Evolutionary conservation across 1,140 invertebrate species (phyloP).

Genomic region (Idris sp.): DNA sequence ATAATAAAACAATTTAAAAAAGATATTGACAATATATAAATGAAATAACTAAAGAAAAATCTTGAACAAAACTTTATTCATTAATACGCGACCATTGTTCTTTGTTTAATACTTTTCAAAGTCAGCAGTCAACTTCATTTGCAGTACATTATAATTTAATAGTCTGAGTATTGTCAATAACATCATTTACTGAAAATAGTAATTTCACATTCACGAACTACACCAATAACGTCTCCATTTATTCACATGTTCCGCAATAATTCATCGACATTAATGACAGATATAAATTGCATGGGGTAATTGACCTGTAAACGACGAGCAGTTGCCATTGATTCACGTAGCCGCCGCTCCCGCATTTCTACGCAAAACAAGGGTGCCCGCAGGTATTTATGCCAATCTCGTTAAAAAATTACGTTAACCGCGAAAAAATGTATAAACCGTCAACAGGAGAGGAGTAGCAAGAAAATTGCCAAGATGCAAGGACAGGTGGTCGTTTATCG

Average conservation of each 20-base stretch:
- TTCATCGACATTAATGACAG: constrained; percentile 38
- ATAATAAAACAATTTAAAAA: too few relatives aligned
- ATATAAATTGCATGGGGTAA: constrained; percentile 62
- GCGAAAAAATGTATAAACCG: constrained; percentile 57
- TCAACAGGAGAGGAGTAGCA: constrained; percentile 23
- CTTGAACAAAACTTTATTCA: too few relatives aligned
- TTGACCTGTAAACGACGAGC: constrained; percentile 51
- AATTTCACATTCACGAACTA: constrained; percentile 7
- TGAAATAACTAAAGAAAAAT: too few relatives aligned
- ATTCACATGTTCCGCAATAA: constrained; percentile 26
- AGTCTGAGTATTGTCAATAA: constrained; percentile 22
- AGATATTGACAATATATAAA: too few relatives aligned
- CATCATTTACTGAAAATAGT: constrained; percentile 15
- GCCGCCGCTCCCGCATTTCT: constrained; percentile 60
- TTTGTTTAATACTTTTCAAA: too few relatives aligned
- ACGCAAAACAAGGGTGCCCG: constrained; percentile 54
- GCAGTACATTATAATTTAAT: constrained; percentile 27
- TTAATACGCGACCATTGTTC: too few relatives aligned
- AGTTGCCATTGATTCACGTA: constrained; percentile 62
- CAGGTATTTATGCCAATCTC: constrained; percentile 61
- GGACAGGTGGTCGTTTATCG: constrained; percentile 51
- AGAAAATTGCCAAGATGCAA: constrained; percentile 42
- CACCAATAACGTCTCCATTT: constrained; percentile 23
- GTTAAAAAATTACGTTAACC: constrained; percentile 59
- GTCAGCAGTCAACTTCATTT: constrained; percentile 7